Evolutionary conservation across 2,113 vertebrate genomes (phyloP).

Genomic region (Trochalopteron elliotii): DNA sequence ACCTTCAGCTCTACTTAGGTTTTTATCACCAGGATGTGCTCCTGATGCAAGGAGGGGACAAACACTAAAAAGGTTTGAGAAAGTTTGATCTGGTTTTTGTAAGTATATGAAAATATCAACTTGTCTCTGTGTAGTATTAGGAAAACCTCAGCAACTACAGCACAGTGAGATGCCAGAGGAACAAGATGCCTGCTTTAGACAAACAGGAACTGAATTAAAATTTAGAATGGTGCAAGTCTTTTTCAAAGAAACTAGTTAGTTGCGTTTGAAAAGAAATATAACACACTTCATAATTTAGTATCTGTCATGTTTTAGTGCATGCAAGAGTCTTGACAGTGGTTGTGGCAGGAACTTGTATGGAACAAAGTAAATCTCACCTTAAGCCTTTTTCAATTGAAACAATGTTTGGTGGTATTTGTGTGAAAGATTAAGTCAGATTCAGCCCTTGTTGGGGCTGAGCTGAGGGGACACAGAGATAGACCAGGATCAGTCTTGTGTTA

Average conservation of each 20-base stretch:
- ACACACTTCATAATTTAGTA: neutral
- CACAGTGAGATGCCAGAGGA: neutral
- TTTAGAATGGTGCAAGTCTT: neutral
- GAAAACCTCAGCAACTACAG: neutral
- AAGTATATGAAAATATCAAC: neutral
- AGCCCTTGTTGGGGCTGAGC: neutral
- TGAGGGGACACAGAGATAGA: neutral
- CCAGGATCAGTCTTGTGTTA: neutral
- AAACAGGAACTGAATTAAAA: neutral
- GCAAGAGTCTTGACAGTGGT: neutral
- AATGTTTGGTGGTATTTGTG: neutral
- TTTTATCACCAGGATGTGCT: neutral
- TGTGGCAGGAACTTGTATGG: neutral
- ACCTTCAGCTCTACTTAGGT: neutral
- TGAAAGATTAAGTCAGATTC: neutral
- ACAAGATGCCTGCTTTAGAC: neutral
- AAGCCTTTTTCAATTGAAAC: conserved; percentile 33
- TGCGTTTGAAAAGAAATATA: neutral
- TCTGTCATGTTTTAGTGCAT: neutral
- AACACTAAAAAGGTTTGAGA: neutral
- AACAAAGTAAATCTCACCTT: conserved; percentile 5
- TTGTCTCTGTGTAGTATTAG: neutral
- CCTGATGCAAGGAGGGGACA: neutral
- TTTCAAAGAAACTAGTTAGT: neutral
- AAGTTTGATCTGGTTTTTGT: neutral